Percentiles rank a stretch among this genome's conserved stretches.
Conservation (phyloP, 2,888 invertebrate species). For the Listrodromus nycthemerus region DNA sequence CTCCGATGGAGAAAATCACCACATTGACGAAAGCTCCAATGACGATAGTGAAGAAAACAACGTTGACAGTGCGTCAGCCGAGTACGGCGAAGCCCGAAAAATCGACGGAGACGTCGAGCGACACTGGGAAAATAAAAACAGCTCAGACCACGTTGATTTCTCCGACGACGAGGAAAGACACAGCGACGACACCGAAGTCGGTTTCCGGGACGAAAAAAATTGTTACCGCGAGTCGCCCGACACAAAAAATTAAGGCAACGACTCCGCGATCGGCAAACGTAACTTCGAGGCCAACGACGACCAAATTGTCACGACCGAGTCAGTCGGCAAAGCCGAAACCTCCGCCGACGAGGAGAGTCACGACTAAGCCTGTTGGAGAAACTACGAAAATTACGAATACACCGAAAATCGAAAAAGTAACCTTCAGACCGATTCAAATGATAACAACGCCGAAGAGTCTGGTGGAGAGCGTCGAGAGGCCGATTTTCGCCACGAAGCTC, state of each 20-base stretch:
- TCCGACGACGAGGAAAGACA: conserved; percentile 5
- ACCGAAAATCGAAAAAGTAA: conserved; percentile 82
- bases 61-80: conserved; percentile 31
- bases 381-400: conserved; percentile 71
- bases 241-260: conserved; percentile 70
- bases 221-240: conserved; percentile 61
- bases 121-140: conserved; percentile 48
- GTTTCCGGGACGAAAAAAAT: conserved; percentile 70
- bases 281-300: conserved; percentile 69
- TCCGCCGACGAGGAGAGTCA: conserved; percentile 68
- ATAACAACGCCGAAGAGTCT: conserved; percentile 74
- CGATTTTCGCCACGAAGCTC: conserved; percentile 86
- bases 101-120: conserved; percentile 29
- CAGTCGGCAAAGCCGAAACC: conserved; percentile 69
- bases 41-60: conserved; percentile 55
- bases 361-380: conserved; percentile 69
- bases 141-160: neutral
- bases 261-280: conserved; percentile 68
- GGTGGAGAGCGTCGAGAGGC: conserved; percentile 74
- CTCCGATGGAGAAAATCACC: conserved; percentile 59
- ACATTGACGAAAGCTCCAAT: conserved; percentile 51
- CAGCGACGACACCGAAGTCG: conserved; percentile 56
- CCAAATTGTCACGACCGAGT: conserved; percentile 63
- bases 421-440: conserved; percentile 78
- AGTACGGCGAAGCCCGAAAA: conserved; percentile 49